These are phyloP conservation scores for Pogonophryne albipinna DNA, from an alignment of 2,797 vertebrate genomes.

Conservation along the genomic window DNA sequence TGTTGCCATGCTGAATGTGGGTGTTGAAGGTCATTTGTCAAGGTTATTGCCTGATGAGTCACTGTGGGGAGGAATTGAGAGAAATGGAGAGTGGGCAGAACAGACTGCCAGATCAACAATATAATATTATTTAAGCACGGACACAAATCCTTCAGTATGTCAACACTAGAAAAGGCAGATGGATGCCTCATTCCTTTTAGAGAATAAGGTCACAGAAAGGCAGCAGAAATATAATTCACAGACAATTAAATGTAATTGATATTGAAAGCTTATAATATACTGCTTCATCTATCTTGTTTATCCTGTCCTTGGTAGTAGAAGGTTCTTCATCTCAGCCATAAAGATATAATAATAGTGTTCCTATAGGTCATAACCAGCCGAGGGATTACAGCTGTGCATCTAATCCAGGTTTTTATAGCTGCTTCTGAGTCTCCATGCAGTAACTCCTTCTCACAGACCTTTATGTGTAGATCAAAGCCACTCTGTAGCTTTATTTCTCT, in stretches of 20 bases:
- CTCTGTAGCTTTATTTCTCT: constrained; percentile 65
- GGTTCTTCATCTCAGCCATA: constrained; percentile 1
- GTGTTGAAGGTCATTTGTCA: constrained; percentile 77
- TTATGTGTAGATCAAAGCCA: constrained; percentile 57
- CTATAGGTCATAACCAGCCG: constrained; percentile 17
- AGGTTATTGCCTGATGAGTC: constrained; percentile 77
- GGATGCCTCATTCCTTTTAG: constrained; percentile 33
- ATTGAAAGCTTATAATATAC: constrained; percentile 25
- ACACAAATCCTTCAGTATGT: constrained; percentile 61
- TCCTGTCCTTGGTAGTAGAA: background rate
- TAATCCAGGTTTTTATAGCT: constrained; percentile 39
- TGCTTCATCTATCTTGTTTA: background rate
- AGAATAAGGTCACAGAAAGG: constrained; percentile 34
- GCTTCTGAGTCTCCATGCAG: constrained; percentile 14
- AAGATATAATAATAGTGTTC: background rate
- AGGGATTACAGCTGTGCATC: constrained; percentile 26
- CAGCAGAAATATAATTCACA: constrained; percentile 29
- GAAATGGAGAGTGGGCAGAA: constrained; percentile 48
- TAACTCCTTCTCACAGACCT: constrained; percentile 21
- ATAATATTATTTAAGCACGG: constrained; percentile 54
- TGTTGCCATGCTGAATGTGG: constrained; percentile 56
- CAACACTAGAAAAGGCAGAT: constrained; percentile 47
- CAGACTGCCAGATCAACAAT: constrained; percentile 41
- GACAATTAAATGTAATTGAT: constrained; percentile 17
- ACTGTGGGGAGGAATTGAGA: constrained; percentile 41